phyloP scores from a whole-genome alignment of 2,797 vertebrate species.

The Artibeus lituratus region DNA sequence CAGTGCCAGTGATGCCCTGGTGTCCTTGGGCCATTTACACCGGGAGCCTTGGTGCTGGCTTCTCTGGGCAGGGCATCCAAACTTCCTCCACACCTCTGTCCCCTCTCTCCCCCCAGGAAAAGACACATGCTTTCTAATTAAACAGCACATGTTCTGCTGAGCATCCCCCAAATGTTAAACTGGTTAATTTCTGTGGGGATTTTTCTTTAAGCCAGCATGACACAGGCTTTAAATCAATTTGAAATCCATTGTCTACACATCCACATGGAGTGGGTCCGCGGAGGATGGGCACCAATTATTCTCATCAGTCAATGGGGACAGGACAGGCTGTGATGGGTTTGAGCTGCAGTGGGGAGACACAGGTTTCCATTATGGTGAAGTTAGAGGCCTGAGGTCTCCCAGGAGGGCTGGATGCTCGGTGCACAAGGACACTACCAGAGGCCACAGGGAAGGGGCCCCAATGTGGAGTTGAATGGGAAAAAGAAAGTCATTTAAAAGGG shows the following conservation, averaged over 20 bases:
- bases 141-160: background rate
- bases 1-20: background rate
- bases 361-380: background rate
- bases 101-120: accelerated
- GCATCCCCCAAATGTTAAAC: background rate
- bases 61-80: accelerated
- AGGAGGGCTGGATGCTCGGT: accelerated
- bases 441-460: background rate
- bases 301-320: slow-evolving; percentile 46
- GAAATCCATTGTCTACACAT: slow-evolving; percentile 66
- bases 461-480: background rate
- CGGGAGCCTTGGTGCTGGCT: accelerated
- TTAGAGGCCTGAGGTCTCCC: background rate
- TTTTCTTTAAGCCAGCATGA: slow-evolving; percentile 56
- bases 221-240: slow-evolving; percentile 71
- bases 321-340: background rate
- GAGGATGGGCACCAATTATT: slow-evolving; percentile 38
- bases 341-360: background rate
- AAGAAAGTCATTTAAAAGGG: background rate
- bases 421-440: accelerated
- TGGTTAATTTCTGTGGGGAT: slow-evolving; percentile 55
- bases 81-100: accelerated
- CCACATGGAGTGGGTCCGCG: background rate
- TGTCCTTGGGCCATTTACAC: background rate
- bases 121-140: background rate